Conservation (phyloP, 2,797 vertebrate species). For the Amphiprion clarkii region DNA sequence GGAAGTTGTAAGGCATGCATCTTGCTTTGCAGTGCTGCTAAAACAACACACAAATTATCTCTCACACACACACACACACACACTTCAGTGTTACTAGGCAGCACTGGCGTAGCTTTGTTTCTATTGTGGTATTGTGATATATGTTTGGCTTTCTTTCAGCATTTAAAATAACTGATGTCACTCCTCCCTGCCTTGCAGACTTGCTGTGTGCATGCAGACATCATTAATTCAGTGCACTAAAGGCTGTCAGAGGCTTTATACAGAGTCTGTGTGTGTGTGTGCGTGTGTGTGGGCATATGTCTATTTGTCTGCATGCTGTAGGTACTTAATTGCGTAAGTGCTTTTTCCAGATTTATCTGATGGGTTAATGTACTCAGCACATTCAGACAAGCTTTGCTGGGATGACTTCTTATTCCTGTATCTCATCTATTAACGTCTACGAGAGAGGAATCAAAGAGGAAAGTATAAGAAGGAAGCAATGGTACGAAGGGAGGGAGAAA, state of each 20-base stretch:
- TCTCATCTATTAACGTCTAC: conserved; percentile 14
- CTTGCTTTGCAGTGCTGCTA: conserved; percentile 55
- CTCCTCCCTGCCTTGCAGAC: conserved; percentile 44
- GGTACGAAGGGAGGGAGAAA: background rate
- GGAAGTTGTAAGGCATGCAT: conserved; percentile 60
- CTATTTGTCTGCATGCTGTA: conserved; percentile 18
- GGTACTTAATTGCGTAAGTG: conserved; percentile 26
- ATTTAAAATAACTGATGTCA: conserved; percentile 69
- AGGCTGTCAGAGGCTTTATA: conserved; percentile 58
- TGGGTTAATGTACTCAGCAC: conserved; percentile 49
- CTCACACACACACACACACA: conserved; percentile 4
- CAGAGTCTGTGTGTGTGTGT: conserved; percentile 20
- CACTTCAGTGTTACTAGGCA: conserved; percentile 8
- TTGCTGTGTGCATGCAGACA: conserved; percentile 43
- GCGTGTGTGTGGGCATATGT: conserved; percentile 1
- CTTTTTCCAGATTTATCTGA: conserved; percentile 54
- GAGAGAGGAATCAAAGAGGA: conserved; percentile 1
- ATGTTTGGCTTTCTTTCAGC: conserved; percentile 55
- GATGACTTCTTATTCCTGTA: conserved; percentile 45
- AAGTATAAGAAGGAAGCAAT: background rate
- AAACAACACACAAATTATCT: conserved; percentile 35
- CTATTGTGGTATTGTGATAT: conserved; percentile 46
- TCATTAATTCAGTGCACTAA: conserved; percentile 72
- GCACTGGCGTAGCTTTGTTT: conserved; percentile 34
- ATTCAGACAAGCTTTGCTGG: conserved; percentile 11